Conservation (phyloP, 2,888 invertebrate species). For the Artemia sinica region DNA sequence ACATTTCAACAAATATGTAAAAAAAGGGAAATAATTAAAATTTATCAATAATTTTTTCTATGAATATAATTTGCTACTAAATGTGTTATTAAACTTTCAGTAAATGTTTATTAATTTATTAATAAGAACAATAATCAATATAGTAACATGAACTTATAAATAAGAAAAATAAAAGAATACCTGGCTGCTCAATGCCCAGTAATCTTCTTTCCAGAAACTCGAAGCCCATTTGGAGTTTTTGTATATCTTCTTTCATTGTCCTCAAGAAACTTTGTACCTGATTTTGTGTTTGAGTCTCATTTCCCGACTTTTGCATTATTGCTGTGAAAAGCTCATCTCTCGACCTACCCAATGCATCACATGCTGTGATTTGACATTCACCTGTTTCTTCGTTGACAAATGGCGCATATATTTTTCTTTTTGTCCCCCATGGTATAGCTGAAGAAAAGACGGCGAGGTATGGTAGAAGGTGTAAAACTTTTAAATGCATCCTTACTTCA, state of each 20-base stretch:
- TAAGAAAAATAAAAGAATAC: conserved; percentile 1
- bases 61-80: too few species aligned
- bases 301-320: conserved; percentile 16
- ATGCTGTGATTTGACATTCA: conserved; percentile 18
- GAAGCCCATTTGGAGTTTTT: conserved; percentile 5
- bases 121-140: too few species aligned
- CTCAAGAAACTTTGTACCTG: conserved; percentile 14
- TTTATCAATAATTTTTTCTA: too few species aligned
- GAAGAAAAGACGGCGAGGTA: too few species aligned
- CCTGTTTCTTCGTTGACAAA: conserved; percentile 22
- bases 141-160: too few species aligned
- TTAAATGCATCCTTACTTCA: too few species aligned
- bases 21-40: too few species aligned
- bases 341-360: conserved; percentile 19
- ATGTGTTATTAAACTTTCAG: too few species aligned
- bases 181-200: conserved; percentile 20
- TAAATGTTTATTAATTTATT: too few species aligned
- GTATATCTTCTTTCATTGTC: conserved; percentile 9
- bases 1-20: too few species aligned
- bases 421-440: too few species aligned
- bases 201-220: conserved; percentile 18
- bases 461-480: too few species aligned
- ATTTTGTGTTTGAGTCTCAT: conserved; percentile 14
- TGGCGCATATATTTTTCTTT: conserved; percentile 12
- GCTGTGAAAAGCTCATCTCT: conserved; percentile 20